Evolutionary conservation across 2,888 invertebrate genomes (phyloP).

Genomic region (Rhogogaster chlorosoma): DNA sequence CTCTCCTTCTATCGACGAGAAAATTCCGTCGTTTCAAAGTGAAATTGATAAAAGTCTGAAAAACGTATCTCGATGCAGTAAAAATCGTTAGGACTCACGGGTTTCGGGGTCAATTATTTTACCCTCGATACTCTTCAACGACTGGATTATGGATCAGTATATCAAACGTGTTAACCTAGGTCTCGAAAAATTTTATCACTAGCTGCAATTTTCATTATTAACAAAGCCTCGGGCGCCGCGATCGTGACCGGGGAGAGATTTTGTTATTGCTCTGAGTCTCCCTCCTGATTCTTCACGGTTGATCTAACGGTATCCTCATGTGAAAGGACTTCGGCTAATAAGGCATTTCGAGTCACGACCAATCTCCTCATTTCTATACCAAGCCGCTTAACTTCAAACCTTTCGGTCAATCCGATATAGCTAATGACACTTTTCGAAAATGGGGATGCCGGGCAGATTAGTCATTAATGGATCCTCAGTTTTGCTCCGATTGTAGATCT

Average conservation of each 20-base stretch:
- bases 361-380: background rate
- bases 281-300: conserved; percentile 27
- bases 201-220: background rate
- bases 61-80: background rate
- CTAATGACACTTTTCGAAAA: background rate
- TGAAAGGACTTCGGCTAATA: conserved; percentile 52
- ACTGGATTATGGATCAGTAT: background rate
- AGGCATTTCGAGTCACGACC: conserved; percentile 37
- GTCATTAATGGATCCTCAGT: background rate
- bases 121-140: background rate
- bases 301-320: conserved; percentile 43
- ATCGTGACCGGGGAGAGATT: background rate
- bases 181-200: background rate
- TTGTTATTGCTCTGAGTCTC: background rate
- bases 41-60: too few relatives aligned
- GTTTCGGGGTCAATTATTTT: background rate
- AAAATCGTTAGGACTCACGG: background rate
- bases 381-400: background rate
- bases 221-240: too few relatives aligned
- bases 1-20: background rate
- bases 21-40: background rate
- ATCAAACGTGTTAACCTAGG: background rate
- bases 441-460: background rate
- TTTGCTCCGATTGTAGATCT: background rate
- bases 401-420: background rate